Evolutionary conservation across 2,888 invertebrate genomes (phyloP), one percentile per base, ranked within the genome.

Genomic region (Hydriomena furcata): DNA sequence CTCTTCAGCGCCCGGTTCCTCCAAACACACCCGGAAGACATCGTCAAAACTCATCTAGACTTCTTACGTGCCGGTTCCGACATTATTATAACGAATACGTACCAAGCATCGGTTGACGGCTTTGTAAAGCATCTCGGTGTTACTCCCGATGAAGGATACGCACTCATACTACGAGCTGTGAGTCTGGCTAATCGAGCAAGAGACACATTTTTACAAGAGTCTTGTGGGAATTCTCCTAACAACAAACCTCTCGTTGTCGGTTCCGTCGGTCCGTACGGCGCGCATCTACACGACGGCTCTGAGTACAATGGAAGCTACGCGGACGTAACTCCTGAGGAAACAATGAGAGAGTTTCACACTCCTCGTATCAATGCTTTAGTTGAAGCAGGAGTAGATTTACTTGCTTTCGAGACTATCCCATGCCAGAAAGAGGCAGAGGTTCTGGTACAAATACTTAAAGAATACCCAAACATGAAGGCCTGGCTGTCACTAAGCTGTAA

Each of bases 321-420:
- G 0, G 92, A 93, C 43, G 90, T 75, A 41, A 92, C 94, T 0
- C 73, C 93, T 0, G 81, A 82, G 1, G 91, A 93, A 20, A 84
- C 91, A 21, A 92, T 98, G 68, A 92, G 91, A 24, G 92, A 94
- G 17, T 98, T 97, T 96, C 98, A 99, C 82, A 91, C 93, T 37
- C 94, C 95, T 0, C 92, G 97, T 23, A 93, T 98, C 8, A 91
- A 93, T 58, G 94, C 95, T 0, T 84, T 98, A 11, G 69, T 97
- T 2, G 93, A 94, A 54, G 94, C 93, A 4, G 96, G 96, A 1
- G 95, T 95, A 0, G 97, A 98, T 82, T 73, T 97, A n/a, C 80
- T 99, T 49, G 97, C 97, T 7, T 89, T 98, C 61, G 98, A 99
- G 79, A 99, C 98, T 0, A 94, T 98, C 62, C 98, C 98, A 1